Evolutionary conservation across 2,888 invertebrate genomes (phyloP), one percentile per base, ranked within the genome.

Genomic region (Xylocampa areola): DNA sequence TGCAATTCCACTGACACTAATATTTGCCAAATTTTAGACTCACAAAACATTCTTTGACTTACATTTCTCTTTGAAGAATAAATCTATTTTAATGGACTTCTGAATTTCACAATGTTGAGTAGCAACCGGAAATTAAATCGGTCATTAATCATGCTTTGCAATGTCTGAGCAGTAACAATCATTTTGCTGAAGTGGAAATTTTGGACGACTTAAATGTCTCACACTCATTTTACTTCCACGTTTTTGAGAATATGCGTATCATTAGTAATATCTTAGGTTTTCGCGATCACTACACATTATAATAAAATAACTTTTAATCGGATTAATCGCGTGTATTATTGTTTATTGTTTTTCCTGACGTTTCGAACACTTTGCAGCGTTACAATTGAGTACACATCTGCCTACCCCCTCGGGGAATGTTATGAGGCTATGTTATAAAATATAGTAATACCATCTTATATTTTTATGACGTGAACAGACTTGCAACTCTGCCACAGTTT

Each of bases 101-200:
- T 57, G 58, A 57, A 45, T 48, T 57, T 53, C 39, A 23, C 40
- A 60, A 66, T 63, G 37, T 67, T 52, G 55, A 57, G 59, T 41
- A 44, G 52, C 21, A 30, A 32, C 48, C 69, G 72, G 72, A 72
- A 70, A 72, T 72, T 72, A 73, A 73, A 60, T 52, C 37, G 59
- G 39, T 53, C 72, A 64, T 72, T 73, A 73, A 72, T 72, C 72
- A 67, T 63, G 52, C 53, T 68, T 62, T 36, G 36, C 36, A 41
- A 23, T 29, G 48, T 21, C 50, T 33, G 25, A 29, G 51, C 57
- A 33, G 37, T 13, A 37, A 52, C 63, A 64, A 59, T 66, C 33
- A 39, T 59, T 52, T 59, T n/a, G 32, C 32, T 65, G 60, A 41
- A 64, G 51, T 29, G 23, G 21, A 37, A 16, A 43, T 66, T 51